These are phyloP conservation scores for Neodontobutis hainanensis DNA, from an alignment of 2,113 vertebrate species.

Conservation along the genomic window DNA sequence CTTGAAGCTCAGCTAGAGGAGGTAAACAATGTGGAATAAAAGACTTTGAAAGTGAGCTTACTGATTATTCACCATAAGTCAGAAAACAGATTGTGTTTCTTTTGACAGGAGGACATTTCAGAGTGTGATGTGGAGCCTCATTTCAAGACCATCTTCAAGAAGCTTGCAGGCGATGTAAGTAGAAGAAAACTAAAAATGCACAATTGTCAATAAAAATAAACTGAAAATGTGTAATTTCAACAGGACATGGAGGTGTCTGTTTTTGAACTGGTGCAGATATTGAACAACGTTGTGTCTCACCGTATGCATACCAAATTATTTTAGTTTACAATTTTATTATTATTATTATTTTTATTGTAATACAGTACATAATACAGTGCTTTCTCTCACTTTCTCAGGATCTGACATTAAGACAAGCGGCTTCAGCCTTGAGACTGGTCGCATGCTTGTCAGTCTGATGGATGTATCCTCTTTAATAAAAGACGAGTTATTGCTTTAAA, in stretches of 20 bases:
- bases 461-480: constrained; percentile 87
- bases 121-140: constrained; percentile 63
- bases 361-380: too few relatives aligned
- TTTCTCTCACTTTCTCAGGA: constrained; percentile 71
- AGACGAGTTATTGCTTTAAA: neutral
- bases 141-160: constrained; percentile 57
- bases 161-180: constrained; percentile 60
- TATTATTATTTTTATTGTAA: neutral
- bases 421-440: constrained; percentile 89
- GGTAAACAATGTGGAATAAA: constrained; percentile 41
- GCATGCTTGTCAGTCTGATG: constrained; percentile 88
- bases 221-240: constrained; percentile 26
- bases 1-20: constrained; percentile 55
- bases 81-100: neutral
- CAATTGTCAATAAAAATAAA: neutral
- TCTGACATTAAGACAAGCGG: constrained; percentile 90
- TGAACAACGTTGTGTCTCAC: constrained; percentile 79
- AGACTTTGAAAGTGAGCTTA: neutral
- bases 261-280: constrained; percentile 75
- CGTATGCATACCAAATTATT: constrained; percentile 67
- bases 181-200: neutral
- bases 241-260: constrained; percentile 83
- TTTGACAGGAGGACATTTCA: constrained; percentile 48
- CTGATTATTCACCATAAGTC: neutral
- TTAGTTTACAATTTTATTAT: neutral